Evolutionary conservation across 2,113 vertebrate genomes (phyloP), one percentile per base, ranked within the genome.

Genomic region (Procavia capensis): DNA sequence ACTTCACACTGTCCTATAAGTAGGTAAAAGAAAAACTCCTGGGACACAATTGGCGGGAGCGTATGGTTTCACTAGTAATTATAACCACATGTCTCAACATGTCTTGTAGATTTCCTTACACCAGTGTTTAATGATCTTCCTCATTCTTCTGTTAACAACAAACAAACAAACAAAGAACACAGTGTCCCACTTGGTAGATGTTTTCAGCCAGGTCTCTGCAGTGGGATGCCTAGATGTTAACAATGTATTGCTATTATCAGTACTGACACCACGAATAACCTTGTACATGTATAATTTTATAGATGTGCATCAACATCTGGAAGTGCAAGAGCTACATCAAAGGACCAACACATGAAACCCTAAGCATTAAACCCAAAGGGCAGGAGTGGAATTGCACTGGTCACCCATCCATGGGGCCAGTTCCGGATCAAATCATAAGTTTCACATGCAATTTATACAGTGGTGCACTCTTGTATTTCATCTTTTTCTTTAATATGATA

Each of bases 1-100:
- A 64, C 43, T 68, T 14, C 36, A 86, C 17, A 68, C 39, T 31
- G 11, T 16, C 47, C 10, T 19, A 47, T n/a, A n/a, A n/a, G n/a
- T n/a, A n/a, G n/a, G n/a, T n/a, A n/a, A n/a, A 68, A 31, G 54
- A 64, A 43, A n/a, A 88, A 17, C 54, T 80, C 74, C 50, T n/a
- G 29, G 41, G 41, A 79, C 59, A 70, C 34, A 4, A 31, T 13
- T 85, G 41, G 61, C 27, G 84, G 91, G 34, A 20, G 29, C 11
- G 2, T n/a, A 29, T 10, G 39, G 6, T 3, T 3, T 6, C 4
- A 5, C 8, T 80, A 34, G 22, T 39, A n/a, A n/a, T n/a, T n/a
- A 47, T 2, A 81, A 59, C 4, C 29, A 34, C 78, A 85, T 50
- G 84, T 76, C 11, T 36, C 47, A 64, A 31, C 16, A 39, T 3